Base-by-base conservation (phyloP, 2,797 vertebrate genomes). In the Leuciscus waleckii region DNA sequence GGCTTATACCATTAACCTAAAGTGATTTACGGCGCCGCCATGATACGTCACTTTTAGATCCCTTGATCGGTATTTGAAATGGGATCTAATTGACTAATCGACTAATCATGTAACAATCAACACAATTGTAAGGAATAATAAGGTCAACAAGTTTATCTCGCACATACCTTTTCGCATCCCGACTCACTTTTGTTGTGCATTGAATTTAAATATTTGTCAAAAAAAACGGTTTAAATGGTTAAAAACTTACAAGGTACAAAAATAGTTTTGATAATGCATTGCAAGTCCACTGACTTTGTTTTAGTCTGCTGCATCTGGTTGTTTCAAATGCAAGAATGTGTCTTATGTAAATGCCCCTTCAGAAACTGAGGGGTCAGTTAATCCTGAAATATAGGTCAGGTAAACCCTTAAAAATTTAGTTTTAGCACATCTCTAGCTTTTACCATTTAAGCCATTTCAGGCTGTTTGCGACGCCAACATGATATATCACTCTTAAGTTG, bases 1-100 rank as follows among this genome's bases (percentile, higher is more conserved):
- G 7, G 71, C 41, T 58, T 43, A 83, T 51, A 51, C 69, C 23
- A 63, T 76, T 83, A 83, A 54, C 79, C 26, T 21, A 76, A 85
- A 35, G 37, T 79, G 43, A 79, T 81, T 75, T 23, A 14, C 19
- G 43, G 39, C 7, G 4, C 11, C 5, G 5, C 70, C 74, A 41
- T 84, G 63, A 39, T 54, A 39, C 43, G 13, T 65, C 21, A 68
- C 43, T 80, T 68, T 49, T 80, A 51, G 63, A 67, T 63, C 29
- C 37, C 76, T 78, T 19, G 29, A 13, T 23, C 23, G 1, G 61
- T 37, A 32, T 80, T 68, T 80, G 29, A 68, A 68, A 37, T 68
- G 7, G 37, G 43, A 49, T 51, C 41, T 67, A 80, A 68, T 68
- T 80, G n/a, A 43, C 37, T 41, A 19, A n/a, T 76, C 32, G 4